phyloP scores from a whole-genome alignment of 2,797 vertebrate species.

The Eulemur coronatus region DNA sequence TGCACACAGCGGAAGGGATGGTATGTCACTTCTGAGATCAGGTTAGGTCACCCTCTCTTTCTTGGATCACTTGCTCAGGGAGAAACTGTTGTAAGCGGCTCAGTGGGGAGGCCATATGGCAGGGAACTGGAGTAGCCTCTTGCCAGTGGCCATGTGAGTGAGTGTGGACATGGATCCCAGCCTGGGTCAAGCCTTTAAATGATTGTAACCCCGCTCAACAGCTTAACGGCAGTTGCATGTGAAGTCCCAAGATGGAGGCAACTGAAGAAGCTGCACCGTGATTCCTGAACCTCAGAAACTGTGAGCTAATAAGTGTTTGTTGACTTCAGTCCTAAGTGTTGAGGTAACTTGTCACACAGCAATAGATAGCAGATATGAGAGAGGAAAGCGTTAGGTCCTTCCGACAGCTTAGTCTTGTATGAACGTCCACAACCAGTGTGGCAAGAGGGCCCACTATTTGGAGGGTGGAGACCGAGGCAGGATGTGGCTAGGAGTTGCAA shows the following conservation, averaged over 20 bases:
- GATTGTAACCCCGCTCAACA: rapidly evolving
- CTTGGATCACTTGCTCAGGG: not conserved
- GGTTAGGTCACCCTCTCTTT: not conserved
- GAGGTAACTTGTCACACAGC: not conserved
- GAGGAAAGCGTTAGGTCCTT: not conserved
- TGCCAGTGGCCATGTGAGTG: not conserved
- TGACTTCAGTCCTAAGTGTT: not conserved
- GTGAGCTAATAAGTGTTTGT: not conserved
- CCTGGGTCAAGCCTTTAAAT: not conserved
- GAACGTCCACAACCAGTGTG: not conserved
- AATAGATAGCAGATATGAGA: not conserved
- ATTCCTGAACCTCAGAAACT: not conserved
- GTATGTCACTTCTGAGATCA: not conserved
- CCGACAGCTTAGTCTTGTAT: not conserved
- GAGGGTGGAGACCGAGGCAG: not conserved
- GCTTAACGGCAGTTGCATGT: not conserved
- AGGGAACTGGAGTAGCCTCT: not conserved
- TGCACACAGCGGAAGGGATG: not conserved
- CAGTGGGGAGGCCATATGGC: not conserved
- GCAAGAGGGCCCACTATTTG: not conserved
- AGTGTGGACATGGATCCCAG: not conserved
- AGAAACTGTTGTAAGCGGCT: not conserved
- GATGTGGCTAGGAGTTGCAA: not conserved
- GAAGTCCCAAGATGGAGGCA: not conserved
- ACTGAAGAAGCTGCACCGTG: not conserved